Evolutionary conservation across 2,888 invertebrate species (phyloP), one percentile per base, ranked within the genome.

Genomic region (Tinea trinotella): DNA sequence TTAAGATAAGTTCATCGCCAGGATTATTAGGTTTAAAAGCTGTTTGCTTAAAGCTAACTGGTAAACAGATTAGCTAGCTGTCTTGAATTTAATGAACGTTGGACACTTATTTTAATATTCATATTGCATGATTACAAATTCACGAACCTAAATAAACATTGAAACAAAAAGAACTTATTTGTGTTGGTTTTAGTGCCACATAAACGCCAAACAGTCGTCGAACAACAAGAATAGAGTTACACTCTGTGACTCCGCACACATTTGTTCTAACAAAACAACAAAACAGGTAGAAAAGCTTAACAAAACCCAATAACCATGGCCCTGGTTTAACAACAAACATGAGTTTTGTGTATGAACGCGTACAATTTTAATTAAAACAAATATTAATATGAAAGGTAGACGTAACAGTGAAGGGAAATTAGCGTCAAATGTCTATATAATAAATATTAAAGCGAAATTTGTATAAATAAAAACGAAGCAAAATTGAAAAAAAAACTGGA

Each of bases 231-330:
- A 40, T 46, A 19, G 64, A 61, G 64, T 59, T 59, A 66, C 65
- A 65, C 73, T 67, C 74, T 75, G 77, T 78, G 76, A 77, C 75
- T 75, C 62, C 66, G 75, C 75, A 74, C 73, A 76, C 75, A 70
- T 46, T 17, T 46, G 46, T 19, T 66, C 61, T 67, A 70, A 75
- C 74, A 76, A 76, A 70, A 73, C 72, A 60, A 64, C 62, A 60
- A 65, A 67, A 73, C 77, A 80, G 77, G 79, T 80, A 78, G 67
- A 73, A 73, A 72, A 70, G 68, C 71, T 69, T 61, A 64, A 64
- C 62, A 55, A 59, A 69, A 67, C 52, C 49, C 49, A 71, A 70
- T 76, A 73, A 74, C 74, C 36, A 30, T 67, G 70, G 67, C 65
- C 67, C 65, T 61, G 60, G 64, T 68, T 66, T 65, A 66, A 64